These are phyloP conservation scores for Ctenicera cuprea DNA, from an alignment of 2,888 invertebrate species.

Conservation along the genomic window DNA sequence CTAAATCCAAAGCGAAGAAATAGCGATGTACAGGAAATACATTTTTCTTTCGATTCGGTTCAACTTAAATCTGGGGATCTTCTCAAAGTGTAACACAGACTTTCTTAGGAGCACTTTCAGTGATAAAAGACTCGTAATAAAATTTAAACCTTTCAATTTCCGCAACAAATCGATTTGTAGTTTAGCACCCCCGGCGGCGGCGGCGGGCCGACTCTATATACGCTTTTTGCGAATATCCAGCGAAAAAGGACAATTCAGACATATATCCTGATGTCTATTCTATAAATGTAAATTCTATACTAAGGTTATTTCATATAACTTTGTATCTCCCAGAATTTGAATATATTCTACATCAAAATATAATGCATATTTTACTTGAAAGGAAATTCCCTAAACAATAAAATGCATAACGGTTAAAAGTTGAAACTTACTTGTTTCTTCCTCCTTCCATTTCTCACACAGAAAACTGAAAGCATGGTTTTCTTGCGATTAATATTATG, in stretches of 20 bases:
- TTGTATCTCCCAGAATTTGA: not conserved
- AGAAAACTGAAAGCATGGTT: no score
- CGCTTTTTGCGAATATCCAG: slow-evolving; percentile 21
- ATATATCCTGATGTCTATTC: slow-evolving; percentile 11
- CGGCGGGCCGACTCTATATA: slow-evolving; percentile 41
- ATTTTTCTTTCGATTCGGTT: slow-evolving; percentile 45
- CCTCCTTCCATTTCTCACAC: no score
- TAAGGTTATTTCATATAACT: slow-evolving; percentile 1
- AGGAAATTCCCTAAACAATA: no score
- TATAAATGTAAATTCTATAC: slow-evolving; percentile 6
- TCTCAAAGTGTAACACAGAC: slow-evolving; percentile 42
- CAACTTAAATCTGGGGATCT: slow-evolving; percentile 47
- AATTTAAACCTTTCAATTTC: slow-evolving; percentile 59
- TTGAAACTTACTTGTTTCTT: no score
- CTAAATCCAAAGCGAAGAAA: slow-evolving; percentile 15
- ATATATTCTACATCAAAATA: no score
- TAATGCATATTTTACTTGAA: no score
- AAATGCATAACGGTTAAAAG: no score
- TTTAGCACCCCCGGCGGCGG: slow-evolving; percentile 55
- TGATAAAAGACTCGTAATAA: slow-evolving; percentile 57
- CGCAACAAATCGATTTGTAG: slow-evolving; percentile 57
- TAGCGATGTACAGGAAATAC: slow-evolving; percentile 37
- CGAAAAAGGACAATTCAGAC: slow-evolving; percentile 18
- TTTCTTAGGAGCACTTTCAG: slow-evolving; percentile 52
- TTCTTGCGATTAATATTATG: no score